A percentile compares a stretch with the other conserved stretches of the same genome.
These are phyloP conservation scores for Aleiodes testaceus DNA, from an alignment of 2,888 invertebrate species.

Conservation along the genomic window DNA sequence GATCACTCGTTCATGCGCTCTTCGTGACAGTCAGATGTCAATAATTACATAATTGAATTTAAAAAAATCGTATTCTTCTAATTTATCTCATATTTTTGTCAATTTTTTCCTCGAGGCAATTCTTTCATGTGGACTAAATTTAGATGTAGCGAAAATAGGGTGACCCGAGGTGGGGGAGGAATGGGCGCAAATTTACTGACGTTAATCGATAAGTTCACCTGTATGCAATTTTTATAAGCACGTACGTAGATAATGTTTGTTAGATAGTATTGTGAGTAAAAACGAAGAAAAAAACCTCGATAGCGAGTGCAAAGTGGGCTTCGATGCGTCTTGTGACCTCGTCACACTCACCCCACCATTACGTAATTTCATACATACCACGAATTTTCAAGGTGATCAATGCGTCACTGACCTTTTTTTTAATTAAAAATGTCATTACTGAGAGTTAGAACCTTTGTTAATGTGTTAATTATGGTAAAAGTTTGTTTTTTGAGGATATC, in stretches of 20 bases:
- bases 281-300: not conserved
- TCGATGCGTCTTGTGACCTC: conserved; percentile 25
- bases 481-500: too few species aligned
- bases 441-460: not conserved
- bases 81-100: not conserved
- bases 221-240: not conserved
- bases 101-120: not conserved
- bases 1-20: conserved; percentile 44
- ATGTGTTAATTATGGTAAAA: not conserved
- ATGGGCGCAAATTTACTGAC: not conserved
- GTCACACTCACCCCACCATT: conserved; percentile 30
- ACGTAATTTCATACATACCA: not conserved
- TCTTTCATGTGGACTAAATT: not conserved
- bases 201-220: conserved; percentile 2
- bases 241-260: too few species aligned
- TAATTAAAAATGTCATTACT: not conserved
- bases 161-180: too few species aligned
- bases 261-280: not conserved
- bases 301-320: not conserved
- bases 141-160: too few species aligned
- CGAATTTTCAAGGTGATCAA: conserved; percentile 41
- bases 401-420: conserved; percentile 26
- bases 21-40: conserved; percentile 51
- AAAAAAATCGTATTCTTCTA: not conserved
- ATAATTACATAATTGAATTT: conserved; percentile 50